These are phyloP conservation scores for Tribolium madens DNA, from an alignment of 1,140 invertebrate genomes.

Conservation along the genomic window DNA sequence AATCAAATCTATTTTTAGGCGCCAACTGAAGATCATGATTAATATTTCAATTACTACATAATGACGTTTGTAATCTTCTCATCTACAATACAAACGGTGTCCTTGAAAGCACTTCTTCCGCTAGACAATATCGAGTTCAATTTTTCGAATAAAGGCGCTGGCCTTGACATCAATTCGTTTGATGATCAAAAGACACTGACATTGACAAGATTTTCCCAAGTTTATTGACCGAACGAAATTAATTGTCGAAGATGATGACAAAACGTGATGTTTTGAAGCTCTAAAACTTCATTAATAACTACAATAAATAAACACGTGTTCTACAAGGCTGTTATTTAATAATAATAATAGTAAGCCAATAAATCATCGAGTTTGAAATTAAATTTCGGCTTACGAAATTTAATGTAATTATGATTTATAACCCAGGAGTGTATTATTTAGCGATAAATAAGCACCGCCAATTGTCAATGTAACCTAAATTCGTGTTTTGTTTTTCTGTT, in stretches of 20 bases:
- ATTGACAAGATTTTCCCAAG: neutral
- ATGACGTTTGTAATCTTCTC: constrained; percentile 30
- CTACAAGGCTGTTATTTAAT: constrained; percentile 30
- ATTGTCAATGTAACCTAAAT: constrained; percentile 1
- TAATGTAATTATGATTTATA: constrained; percentile 38
- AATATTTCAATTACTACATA: constrained; percentile 23
- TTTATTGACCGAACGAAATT: constrained; percentile 3
- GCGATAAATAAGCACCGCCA: neutral
- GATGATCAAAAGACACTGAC: neutral
- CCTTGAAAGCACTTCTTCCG: constrained; percentile 15
- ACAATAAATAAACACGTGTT: constrained; percentile 14
- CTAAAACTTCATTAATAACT: constrained; percentile 15
- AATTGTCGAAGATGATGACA: neutral
- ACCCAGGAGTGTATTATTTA: constrained; percentile 16
- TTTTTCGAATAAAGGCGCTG: constrained; percentile 4
- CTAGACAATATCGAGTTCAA: neutral
- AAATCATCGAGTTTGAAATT: constrained; percentile 21
- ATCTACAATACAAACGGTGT: constrained; percentile 7
- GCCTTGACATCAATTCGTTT: constrained; percentile 10
- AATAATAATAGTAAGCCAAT: constrained; percentile 21
- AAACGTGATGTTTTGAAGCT: constrained; percentile 8
- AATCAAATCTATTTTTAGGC: constrained; percentile 6
- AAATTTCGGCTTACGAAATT: constrained; percentile 37
- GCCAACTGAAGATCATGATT: constrained; percentile 5
- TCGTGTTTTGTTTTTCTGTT: constrained; percentile 28